A percentile compares a stretch with the other conserved stretches of the same genome.
Conservation (phyloP, 2,888 invertebrate genomes). For the Panopea generosa region DNA sequence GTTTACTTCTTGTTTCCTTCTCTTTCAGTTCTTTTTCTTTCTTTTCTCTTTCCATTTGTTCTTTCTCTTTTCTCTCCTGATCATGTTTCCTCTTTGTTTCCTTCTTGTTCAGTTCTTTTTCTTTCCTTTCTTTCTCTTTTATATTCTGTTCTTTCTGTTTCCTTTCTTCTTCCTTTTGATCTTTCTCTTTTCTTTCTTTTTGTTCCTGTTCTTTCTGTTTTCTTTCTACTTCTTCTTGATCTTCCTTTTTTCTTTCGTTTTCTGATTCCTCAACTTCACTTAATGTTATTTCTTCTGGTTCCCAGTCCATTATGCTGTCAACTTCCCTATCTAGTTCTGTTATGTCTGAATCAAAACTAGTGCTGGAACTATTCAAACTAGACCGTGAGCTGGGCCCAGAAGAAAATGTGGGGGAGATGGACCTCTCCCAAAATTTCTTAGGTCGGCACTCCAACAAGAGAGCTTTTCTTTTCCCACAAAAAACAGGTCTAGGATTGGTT, state of each 20-base stretch:
- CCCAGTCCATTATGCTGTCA: not conserved
- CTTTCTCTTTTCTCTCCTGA: not conserved
- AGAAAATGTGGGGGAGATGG: too few relatives aligned
- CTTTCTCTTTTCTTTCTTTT: conserved; percentile 22
- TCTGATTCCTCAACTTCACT: not conserved
- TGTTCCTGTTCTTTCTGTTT: conserved; percentile 36
- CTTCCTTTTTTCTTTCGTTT: conserved; percentile 1
- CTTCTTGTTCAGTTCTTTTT: not conserved
- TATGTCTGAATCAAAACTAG: not conserved
- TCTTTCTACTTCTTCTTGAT: conserved; percentile 21
- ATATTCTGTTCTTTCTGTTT: not conserved
- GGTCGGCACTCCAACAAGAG: too few relatives aligned
- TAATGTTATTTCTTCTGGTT: not conserved
- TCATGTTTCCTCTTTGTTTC: not conserved
- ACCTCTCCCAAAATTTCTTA: too few relatives aligned
- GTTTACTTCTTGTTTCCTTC: too few relatives aligned
- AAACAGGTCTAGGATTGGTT: too few relatives aligned
- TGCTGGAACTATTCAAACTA: not conserved
- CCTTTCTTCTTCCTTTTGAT: not conserved
- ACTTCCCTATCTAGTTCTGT: not conserved
- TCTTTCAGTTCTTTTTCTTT: not conserved
- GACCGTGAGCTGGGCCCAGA: too few relatives aligned
- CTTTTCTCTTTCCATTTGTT: too few relatives aligned
- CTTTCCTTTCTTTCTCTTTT: not conserved
- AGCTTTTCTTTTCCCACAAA: too few relatives aligned